These are phyloP conservation scores for Lasiurus cinereus DNA, from an alignment of 2,113 vertebrate genomes.

Conservation along the genomic window DNA sequence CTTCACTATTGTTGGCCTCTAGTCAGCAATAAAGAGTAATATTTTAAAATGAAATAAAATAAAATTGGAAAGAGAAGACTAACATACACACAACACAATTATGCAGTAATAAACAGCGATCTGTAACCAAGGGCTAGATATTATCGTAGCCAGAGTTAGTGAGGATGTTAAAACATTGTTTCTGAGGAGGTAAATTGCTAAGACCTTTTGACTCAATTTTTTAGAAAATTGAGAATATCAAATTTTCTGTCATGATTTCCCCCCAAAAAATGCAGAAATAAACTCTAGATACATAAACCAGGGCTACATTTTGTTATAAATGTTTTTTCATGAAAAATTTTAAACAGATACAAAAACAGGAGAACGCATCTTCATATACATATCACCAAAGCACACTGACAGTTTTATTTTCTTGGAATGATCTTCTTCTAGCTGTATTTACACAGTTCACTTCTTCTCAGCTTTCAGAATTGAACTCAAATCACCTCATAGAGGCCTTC, in stretches of 20 bases:
- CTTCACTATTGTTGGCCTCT: too few species aligned
- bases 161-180: neutral
- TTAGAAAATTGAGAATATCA: slow-evolving; percentile 3
- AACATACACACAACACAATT: neutral
- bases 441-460: neutral
- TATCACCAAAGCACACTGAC: neutral
- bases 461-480: slow-evolving; percentile 14
- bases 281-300: neutral
- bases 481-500: neutral
- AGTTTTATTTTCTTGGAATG: slow-evolving; percentile 46
- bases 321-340: slow-evolving; percentile 29
- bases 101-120: neutral
- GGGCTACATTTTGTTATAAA: neutral
- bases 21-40: too few species aligned
- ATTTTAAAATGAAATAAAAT: too few species aligned
- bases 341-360: neutral
- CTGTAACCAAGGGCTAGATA: neutral
- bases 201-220: neutral
- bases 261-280: slow-evolving; percentile 3
- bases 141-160: neutral
- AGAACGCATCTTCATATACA: neutral
- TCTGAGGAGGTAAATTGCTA: neutral
- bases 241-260: neutral
- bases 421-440: neutral
- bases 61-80: neutral